Conservation (phyloP, 2,888 invertebrate species). For the Griposia aprilina region DNA sequence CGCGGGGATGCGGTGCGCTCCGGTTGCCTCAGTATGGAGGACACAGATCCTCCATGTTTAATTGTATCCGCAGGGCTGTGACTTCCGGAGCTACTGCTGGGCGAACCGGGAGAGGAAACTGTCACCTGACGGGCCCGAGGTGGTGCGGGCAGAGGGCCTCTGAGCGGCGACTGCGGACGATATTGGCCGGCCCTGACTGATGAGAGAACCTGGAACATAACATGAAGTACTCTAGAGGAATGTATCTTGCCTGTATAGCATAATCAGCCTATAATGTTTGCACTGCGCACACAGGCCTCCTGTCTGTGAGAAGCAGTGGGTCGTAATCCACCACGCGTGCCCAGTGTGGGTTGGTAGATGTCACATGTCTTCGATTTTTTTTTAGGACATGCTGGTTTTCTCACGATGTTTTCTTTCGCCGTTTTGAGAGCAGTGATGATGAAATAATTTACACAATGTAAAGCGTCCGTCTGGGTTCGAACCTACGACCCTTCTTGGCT, state of each 20-base stretch:
- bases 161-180: conserved; percentile 93
- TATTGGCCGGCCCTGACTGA: conserved; percentile 93
- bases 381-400: no score
- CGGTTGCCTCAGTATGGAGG: conserved; percentile 86
- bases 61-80: conserved; percentile 95
- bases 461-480: no score
- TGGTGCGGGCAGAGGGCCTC: conserved; percentile 90
- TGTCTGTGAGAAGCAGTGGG: no score
- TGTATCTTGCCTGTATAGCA: neutral
- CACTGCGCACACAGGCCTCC: no score
- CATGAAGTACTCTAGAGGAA: neutral
- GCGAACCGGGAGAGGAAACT: conserved; percentile 94
- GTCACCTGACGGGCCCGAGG: conserved; percentile 88
- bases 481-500: neutral
- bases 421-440: no score
- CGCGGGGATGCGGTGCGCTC: conserved; percentile 83
- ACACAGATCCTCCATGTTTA: conserved; percentile 91
- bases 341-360: no score
- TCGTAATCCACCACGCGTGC: no score
- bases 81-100: conserved; percentile 96
- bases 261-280: no score
- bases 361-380: no score
- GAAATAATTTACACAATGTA: no score
- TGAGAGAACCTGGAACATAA: conserved; percentile 91
- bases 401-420: no score